Conservation (phyloP, 2,113 vertebrate species). For the Oryctolagus cuniculus region DNA sequence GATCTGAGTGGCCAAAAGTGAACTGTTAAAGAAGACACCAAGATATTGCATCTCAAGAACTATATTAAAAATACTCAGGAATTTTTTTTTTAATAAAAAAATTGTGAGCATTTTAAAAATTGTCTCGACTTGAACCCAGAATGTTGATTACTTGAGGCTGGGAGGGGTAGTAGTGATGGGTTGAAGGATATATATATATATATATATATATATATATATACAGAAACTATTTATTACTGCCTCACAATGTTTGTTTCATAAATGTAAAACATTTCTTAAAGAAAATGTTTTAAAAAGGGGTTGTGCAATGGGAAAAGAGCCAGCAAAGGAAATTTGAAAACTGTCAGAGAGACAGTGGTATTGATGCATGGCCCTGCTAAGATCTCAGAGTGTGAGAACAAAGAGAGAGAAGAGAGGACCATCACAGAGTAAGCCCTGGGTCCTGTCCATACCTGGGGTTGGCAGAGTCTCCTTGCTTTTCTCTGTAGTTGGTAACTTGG, state of each 20-base stretch:
- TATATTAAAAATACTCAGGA: background rate
- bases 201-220: no score
- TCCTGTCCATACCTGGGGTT: fast-evolving
- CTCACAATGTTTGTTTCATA: no score
- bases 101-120: no score
- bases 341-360: background rate
- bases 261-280: no score
- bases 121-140: no score
- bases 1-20: background rate
- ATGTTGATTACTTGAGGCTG: no score
- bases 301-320: background rate
- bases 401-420: background rate
- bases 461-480: background rate
- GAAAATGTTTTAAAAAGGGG: background rate
- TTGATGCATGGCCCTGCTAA: background rate
- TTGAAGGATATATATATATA: no score
- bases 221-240: no score
- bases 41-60: background rate
- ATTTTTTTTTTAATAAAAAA: no score
- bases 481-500: no score
- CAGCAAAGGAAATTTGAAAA: background rate
- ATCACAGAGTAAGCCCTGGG: background rate
- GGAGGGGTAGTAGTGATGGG: no score
- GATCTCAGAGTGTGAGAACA: background rate
- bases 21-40: background rate